phyloP scores from a whole-genome alignment of 2,888 invertebrate genomes.

The Helobdella robusta region DNA sequence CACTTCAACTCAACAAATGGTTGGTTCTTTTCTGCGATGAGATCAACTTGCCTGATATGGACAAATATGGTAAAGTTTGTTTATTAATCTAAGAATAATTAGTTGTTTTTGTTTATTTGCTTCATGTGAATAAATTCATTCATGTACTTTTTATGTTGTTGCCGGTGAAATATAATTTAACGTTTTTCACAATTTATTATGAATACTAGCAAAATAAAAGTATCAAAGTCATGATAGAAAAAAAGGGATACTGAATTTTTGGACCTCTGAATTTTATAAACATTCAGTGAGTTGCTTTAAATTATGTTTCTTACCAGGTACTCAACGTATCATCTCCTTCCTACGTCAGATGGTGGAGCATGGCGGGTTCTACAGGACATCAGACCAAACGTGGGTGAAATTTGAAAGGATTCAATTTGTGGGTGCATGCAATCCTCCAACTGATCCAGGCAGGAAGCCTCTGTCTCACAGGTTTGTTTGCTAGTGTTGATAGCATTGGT shows the following conservation, averaged over 20 bases:
- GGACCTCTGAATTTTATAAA: not conserved
- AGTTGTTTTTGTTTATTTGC: no score
- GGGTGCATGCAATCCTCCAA: constrained; percentile 98
- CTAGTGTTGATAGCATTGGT: not conserved
- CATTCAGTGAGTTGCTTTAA: not conserved
- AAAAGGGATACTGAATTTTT: not conserved
- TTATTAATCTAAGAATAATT: no score
- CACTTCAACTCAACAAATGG: constrained; percentile 91
- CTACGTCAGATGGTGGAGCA: constrained; percentile 93
- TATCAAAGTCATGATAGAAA: no score
- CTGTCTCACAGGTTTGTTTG: constrained; percentile 67
- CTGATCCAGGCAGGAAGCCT: constrained; percentile 95
- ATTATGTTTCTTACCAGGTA: constrained; percentile 44
- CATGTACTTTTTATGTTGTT: no score
- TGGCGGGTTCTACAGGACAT: constrained; percentile 55
- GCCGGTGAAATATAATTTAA: no score
- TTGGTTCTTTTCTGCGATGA: constrained; percentile 97
- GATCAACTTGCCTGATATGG: constrained; percentile 98
- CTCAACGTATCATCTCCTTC: constrained; percentile 96
- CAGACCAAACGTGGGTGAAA: constrained; percentile 89
- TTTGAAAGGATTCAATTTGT: constrained; percentile 97
- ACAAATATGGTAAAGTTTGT: constrained; percentile 72
- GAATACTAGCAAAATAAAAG: no score
- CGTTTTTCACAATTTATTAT: no score
- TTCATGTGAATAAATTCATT: no score